Percentiles rank a stretch among this genome's conserved stretches.
Evolutionary conservation across 2,113 vertebrate species (phyloP).

Genomic region (Steatornis caripensis): DNA sequence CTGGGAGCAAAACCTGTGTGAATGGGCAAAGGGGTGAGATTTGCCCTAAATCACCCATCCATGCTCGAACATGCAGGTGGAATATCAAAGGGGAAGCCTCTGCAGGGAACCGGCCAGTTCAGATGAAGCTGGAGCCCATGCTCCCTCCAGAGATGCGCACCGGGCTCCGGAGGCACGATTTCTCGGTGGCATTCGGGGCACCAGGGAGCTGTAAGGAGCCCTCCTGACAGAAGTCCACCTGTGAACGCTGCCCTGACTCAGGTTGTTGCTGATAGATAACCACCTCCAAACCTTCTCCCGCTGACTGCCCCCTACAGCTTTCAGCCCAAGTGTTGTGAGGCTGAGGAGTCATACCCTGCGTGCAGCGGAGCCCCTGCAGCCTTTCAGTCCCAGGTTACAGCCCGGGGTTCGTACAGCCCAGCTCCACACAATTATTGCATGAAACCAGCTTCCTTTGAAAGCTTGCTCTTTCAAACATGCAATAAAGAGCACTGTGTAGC

Average conservation of each 20-base stretch:
- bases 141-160: not conserved
- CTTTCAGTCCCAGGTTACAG: not conserved
- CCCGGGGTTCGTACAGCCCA: not conserved
- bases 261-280: not conserved
- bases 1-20: not conserved
- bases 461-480: not conserved
- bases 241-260: not conserved
- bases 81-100: not conserved
- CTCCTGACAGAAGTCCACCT: not conserved
- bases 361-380: not conserved
- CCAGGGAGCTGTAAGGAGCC: not conserved
- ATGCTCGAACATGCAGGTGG: not conserved
- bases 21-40: not conserved
- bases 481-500: not conserved
- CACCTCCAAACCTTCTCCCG: not conserved
- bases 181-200: not conserved
- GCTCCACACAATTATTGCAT: not conserved
- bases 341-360: accelerated
- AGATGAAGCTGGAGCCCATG: not conserved
- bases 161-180: not conserved
- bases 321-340: not conserved
- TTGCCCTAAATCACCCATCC: not conserved
- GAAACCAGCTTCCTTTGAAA: constrained; percentile 12
- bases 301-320: not conserved
- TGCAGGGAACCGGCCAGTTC: not conserved